Base-by-base conservation (phyloP, 2,888 invertebrate genomes). In the Melieria picta region DNA sequence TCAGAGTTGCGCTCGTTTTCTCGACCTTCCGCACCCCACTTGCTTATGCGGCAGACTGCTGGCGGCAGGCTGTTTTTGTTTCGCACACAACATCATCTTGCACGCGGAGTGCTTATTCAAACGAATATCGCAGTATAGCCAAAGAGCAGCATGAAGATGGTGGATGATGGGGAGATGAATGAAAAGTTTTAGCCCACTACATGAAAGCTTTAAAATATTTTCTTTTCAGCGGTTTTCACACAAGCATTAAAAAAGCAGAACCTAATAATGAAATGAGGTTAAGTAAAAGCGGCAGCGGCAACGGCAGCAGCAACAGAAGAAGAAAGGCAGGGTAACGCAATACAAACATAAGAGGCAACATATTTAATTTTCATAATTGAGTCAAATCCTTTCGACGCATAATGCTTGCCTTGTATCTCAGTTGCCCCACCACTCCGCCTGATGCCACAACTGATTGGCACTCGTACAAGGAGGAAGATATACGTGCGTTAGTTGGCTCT, bases 291-390 rank as follows among this genome's bases (percentile, higher is more conserved):
- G 13, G 13, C n/a, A 52, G 52, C 6, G 4, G 9, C 52, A 13
- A 52, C 11, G 52, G 9, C 30, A 52, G 52, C 52, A 6, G 46
- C 45, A 46, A 4, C 9, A 45, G 7, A 62, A 62, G 62, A 5
- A 46, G 64, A 30, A 16, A n/a, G n/a, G n/a, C 4, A 46, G 4
- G 48, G 50, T 13, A 11, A 42, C 10, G 52, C 11, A 7, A 9
- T 42, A 9, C 13, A 47, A 13, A 52, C n/a, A 52, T 52, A 52
- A 52, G 52, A 52, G 52, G 13, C 13, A n/a, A n/a, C 52, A 13
- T 13, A 65, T 65, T 57, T 65, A 30, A 65, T 65, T 65, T 65
- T 65, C 65, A 65, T 65, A 57, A 65, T 65, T 65, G 57, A 65
- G 65, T 65, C 65, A 55, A 43, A 11, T 43, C 52, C 45, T 30